A percentile compares a stretch with the other conserved stretches of the same genome.
These are phyloP conservation scores for Cladopsammia gracilis DNA, from an alignment of 64 coral and sea anemone species.

Conservation along the genomic window DNA sequence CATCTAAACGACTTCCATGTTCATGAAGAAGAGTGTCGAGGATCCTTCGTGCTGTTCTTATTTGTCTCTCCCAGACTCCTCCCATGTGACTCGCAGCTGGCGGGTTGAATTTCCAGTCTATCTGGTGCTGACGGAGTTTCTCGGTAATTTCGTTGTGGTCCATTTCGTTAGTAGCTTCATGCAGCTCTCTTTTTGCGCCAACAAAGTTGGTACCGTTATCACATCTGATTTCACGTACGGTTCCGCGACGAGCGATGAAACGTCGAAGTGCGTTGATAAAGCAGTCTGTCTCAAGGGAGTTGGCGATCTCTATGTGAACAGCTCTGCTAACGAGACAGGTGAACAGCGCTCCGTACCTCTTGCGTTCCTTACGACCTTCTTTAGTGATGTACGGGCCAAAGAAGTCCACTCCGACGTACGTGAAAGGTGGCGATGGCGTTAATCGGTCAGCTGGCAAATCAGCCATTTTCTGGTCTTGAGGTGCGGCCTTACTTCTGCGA, in stretches of 20 bases:
- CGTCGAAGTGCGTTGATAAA: not conserved
- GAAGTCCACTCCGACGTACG: not conserved
- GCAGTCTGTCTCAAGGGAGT: not conserved
- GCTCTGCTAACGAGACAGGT: not conserved
- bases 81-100: not conserved
- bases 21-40: too few relatives aligned
- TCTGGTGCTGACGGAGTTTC: not conserved
- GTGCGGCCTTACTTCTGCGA: not conserved
- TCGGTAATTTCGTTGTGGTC: not conserved
- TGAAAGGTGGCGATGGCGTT: not conserved
- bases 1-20: too few relatives aligned
- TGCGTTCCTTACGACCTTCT: slow-evolving; percentile 1
- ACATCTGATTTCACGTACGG: not conserved
- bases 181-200: not conserved
- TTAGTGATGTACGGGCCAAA: not conserved
- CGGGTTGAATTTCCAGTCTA: slow-evolving; percentile 1
- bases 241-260: not conserved
- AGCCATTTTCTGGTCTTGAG: not conserved
- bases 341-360: not conserved
- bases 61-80: slow-evolving; percentile 12
- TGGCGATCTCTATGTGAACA: not conserved
- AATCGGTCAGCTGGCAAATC: not conserved
- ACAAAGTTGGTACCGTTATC: not conserved
- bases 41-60: not conserved
- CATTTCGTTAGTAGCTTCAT: not conserved